These are phyloP conservation scores for Trachymyrmex cornetzi DNA, from an alignment of 1,140 invertebrate genomes.

Conservation along the genomic window DNA sequence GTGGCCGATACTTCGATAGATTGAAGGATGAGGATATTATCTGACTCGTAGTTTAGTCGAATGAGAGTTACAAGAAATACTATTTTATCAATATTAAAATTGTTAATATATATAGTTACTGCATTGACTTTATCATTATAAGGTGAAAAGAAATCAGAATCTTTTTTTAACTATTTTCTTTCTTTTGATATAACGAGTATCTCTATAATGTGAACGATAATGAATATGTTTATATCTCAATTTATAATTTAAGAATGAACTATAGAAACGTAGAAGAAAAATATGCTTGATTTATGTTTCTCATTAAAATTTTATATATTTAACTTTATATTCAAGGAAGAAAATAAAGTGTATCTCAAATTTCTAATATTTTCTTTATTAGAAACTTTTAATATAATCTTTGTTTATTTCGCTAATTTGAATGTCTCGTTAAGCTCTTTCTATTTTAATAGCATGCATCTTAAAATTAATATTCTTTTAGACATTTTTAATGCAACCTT, in stretches of 20 bases:
- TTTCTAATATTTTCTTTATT: slow-evolving; percentile 4
- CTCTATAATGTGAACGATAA: slow-evolving; percentile 13
- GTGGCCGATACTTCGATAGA: background rate
- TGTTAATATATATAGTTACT: background rate
- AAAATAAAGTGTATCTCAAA: background rate
- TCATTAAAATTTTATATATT: slow-evolving; percentile 12
- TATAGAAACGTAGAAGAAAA: background rate
- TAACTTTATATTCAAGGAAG: background rate
- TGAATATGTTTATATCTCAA: slow-evolving; percentile 22
- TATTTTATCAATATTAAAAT: background rate
- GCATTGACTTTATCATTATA: background rate
- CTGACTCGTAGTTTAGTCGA: background rate
- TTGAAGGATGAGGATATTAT: background rate
- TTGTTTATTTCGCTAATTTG: background rate
- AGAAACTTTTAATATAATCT: background rate
- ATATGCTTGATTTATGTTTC: slow-evolving; percentile 12
- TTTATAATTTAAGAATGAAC: slow-evolving; percentile 22
- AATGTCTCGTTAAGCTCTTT: no score
- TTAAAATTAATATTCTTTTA: no score
- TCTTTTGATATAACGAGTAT: background rate
- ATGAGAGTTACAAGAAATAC: background rate
- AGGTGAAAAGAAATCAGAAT: background rate
- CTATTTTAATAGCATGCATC: no score
- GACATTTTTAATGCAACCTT: no score
- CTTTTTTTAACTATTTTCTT: slow-evolving; percentile 1